phyloP scores from a whole-genome alignment of 2,113 vertebrate genomes.

The Rhinogobius similis region DNA sequence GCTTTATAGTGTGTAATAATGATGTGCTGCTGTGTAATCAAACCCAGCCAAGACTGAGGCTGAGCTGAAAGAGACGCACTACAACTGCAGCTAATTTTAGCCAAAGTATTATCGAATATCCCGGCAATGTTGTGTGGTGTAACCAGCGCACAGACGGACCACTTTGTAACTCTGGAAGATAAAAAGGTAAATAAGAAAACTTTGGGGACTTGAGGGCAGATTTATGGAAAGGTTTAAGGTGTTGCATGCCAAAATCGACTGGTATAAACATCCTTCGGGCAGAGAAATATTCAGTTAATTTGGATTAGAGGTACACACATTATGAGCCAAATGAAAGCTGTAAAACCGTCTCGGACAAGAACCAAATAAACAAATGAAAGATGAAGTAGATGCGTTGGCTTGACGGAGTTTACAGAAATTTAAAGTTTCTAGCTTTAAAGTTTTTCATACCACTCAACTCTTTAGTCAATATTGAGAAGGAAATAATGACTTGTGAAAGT shows the following conservation, averaged over 20 bases:
- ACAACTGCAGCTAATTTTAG: slow-evolving; percentile 69
- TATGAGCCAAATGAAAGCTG: slow-evolving; percentile 13
- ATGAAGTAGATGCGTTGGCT: neutral
- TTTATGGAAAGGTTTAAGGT: slow-evolving; percentile 29
- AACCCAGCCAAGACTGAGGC: slow-evolving; percentile 27
- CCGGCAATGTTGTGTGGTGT: slow-evolving; percentile 47
- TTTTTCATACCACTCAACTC: neutral
- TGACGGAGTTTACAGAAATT: neutral
- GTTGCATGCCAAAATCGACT: slow-evolving; percentile 26
- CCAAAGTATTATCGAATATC: slow-evolving; percentile 51
- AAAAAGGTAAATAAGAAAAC: slow-evolving; percentile 10
- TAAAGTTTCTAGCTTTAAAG: neutral
- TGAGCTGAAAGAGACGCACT: slow-evolving; percentile 31
- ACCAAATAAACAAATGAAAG: slow-evolving; percentile 26
- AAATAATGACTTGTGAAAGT: neutral
- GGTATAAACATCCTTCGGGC: slow-evolving; percentile 16
- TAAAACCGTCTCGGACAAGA: slow-evolving; percentile 24
- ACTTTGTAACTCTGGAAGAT: slow-evolving; percentile 23
- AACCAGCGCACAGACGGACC: slow-evolving; percentile 43
- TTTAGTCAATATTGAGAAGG: neutral
- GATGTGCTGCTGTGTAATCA: slow-evolving; percentile 27
- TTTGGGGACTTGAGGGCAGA: neutral
- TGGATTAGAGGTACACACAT: slow-evolving; percentile 13
- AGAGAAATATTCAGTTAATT: slow-evolving; percentile 12
- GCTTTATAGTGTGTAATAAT: slow-evolving; percentile 44